Conservation (phyloP, 2,888 invertebrate genomes). For the Gnatocerus cornutus region DNA sequence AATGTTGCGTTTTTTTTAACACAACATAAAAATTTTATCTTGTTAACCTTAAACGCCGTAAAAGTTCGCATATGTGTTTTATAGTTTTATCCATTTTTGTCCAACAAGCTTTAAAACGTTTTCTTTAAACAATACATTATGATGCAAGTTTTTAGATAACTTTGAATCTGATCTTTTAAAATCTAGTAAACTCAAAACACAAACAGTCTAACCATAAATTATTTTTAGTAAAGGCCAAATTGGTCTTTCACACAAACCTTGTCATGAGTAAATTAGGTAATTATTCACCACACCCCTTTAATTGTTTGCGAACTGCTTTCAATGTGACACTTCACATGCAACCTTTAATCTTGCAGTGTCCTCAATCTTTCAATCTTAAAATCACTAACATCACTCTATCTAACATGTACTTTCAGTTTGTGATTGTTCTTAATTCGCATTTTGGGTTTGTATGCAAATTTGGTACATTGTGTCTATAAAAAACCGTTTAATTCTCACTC, state of each 20-base stretch:
- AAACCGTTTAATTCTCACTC: conserved; percentile 12
- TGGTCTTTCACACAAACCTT: not conserved
- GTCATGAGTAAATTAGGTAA: conserved; percentile 5
- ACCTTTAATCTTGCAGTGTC: conserved; percentile 16
- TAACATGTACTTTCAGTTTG: conserved; percentile 14
- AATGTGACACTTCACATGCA: not conserved
- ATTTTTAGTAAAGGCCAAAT: conserved; percentile 5
- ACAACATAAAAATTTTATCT: too few species aligned
- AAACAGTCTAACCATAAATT: not conserved
- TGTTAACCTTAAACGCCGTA: too few species aligned
- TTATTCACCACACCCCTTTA: not conserved
- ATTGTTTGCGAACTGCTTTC: conserved; percentile 14
- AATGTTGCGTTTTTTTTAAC: too few species aligned
- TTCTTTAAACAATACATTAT: too few species aligned
- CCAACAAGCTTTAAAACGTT: too few species aligned
- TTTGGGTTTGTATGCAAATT: conserved; percentile 28
- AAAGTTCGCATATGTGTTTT: too few species aligned
- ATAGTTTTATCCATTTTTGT: too few species aligned
- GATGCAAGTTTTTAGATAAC: too few species aligned
- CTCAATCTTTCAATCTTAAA: not conserved
- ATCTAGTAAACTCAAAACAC: not conserved
- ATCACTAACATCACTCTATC: not conserved
- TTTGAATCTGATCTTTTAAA: too few species aligned
- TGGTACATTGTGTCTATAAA: conserved; percentile 6
- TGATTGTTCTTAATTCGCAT: conserved; percentile 16